Evolutionary conservation across 2,888 invertebrate genomes (phyloP), one percentile per base, ranked within the genome.

Genomic region (Campoletis raptor): DNA sequence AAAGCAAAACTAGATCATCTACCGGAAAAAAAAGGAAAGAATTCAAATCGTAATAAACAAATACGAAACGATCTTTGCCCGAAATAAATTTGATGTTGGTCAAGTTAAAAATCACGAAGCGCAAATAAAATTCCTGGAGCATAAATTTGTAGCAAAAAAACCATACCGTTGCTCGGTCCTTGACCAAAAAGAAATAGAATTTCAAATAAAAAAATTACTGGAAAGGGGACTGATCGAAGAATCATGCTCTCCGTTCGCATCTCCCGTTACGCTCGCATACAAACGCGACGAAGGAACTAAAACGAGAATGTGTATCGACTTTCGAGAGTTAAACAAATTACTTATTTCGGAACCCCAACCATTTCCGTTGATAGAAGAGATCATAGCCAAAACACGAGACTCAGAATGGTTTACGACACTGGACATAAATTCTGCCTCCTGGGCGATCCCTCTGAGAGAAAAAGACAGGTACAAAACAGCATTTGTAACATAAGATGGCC

Each of bases 221-320:
- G 82, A 88, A 72, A 69, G 45, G 57, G 78, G 74, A 48, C 30
- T 87, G 74, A 88, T 89, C 30, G 88, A 89, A 85, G 89, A 89
- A 66, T 88, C 88, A 30, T 83, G 81, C 78, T 77, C 81, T 3
- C 86, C 86, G 9, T 87, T 87, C 54, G 87, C 86, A 12, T 77
- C 87, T 0, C 87, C 88, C 3, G 87, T 87, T 45, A 87, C 88
- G 12, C 74, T 87, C 0, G 88, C 83, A 24, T 89, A 85, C 70
- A 87, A 89, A 83, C 77, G 85, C 69, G 89, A 90, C 54, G 90
- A 89, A 52, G 84, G 83, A 15, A 80, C 82, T n/a, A 87, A 82
- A 81, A 85, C 85, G 54, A 86, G 89, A 82, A 64, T 90, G 76
- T 90, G 89, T 37, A 88, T 87, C 57, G 80, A 84, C 12, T 80